These are phyloP conservation scores for Aphelocoma californica DNA, from an alignment of 2,797 vertebrate genomes.

Conservation along the genomic window DNA sequence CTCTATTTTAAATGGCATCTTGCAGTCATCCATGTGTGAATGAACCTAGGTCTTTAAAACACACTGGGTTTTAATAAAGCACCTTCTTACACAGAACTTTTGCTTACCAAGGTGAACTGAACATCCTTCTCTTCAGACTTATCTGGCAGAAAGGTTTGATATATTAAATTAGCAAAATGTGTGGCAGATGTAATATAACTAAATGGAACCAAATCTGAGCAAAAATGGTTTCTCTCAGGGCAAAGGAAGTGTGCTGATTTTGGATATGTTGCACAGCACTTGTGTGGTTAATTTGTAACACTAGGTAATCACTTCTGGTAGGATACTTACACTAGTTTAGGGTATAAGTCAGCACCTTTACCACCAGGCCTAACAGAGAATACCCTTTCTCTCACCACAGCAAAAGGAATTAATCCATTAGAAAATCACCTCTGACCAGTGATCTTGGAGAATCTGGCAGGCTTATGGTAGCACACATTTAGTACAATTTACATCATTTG, in stretches of 20 bases:
- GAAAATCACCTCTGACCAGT: background rate
- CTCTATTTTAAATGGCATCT: slow-evolving; percentile 61
- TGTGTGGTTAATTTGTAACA: background rate
- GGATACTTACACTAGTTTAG: background rate
- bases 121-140: slow-evolving; percentile 39
- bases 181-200: slow-evolving; percentile 53
- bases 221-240: background rate
- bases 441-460: background rate
- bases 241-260: background rate
- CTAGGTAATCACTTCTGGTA: background rate
- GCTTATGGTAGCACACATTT: background rate
- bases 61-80: slow-evolving; percentile 49
- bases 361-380: background rate
- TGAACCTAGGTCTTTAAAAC: slow-evolving; percentile 50
- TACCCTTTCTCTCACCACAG: background rate
- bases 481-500: background rate
- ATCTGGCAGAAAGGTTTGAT: slow-evolving; percentile 16
- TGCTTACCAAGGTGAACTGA: slow-evolving; percentile 52
- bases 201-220: slow-evolving; percentile 50
- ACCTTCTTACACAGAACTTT: slow-evolving; percentile 32
- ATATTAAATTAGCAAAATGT: slow-evolving; percentile 65
- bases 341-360: background rate
- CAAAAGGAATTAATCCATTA: background rate
- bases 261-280: background rate
- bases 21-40: slow-evolving; percentile 41